Evolutionary conservation across 2,113 vertebrate species (phyloP), one percentile per base, ranked within the genome.

Genomic region (Diadophis punctatus): DNA sequence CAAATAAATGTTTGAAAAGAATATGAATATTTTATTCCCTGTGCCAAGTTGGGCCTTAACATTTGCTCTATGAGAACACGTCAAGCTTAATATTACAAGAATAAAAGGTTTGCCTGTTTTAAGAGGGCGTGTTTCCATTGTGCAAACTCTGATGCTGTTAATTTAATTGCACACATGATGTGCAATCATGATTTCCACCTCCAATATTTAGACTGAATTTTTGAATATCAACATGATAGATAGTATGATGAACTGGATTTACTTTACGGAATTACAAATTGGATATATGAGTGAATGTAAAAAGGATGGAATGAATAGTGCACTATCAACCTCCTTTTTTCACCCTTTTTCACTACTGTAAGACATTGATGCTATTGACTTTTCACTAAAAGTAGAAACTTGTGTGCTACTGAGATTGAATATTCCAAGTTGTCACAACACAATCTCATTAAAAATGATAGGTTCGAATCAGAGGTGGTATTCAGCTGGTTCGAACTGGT

Each of bases 1-100:
- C 94, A 96, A 96, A 97, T 96, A 97, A 96, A 96, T 96, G 95
- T 96, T 97, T 97, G 93, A 97, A 94, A 91, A 93, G 91, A 94
- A 52, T 88, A 95, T 96, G 90, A 95, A 96, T 96, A 96, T 95
- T 96, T 95, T 86, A 96, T 94, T 88, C 51, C 48, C 90, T 90
- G 12, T 88, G 92, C 89, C 93, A 95, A 87, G 63, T 89, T 92
- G 68, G 85, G 92, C 95, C 93, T 96, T 93, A 92, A 91, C 93
- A 90, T 93, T 96, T 95, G 92, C 93, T 94, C 80, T 90, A 94
- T 74, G 68, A 43, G 94, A 95, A 95, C 92, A 86, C 39, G 92
- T 93, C 23, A 53, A 12, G 10, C n/a, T 43, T 43, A 55, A 43
- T 53, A 56, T 56, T 93, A 95, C 90, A 86, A 60, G 14, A 27